Evolutionary conservation across 2,888 invertebrate species (phyloP), one percentile per base, ranked within the genome.

Genomic region (Tenthredo distinguenda): DNA sequence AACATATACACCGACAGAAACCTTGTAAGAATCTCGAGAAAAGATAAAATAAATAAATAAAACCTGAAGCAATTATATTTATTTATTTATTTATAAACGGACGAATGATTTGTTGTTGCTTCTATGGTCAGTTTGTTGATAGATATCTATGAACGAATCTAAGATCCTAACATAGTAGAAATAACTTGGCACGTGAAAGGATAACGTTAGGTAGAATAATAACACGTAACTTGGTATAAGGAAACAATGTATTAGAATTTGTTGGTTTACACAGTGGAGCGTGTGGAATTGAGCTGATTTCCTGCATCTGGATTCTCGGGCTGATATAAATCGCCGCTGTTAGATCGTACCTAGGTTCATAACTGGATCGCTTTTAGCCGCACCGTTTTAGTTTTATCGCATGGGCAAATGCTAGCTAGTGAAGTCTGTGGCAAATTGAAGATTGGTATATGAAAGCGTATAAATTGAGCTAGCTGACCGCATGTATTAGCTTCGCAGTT

Each of bases 261-360:
- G 34, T 68, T 68, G 31, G 68, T 68, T 68, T 26, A 68, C 34
- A 47, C 47, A 47, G 12, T 18, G 15, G 1, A 34, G 18, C 26
- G 68, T 34, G 68, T 7, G 68, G 34, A 68, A 68, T 68, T 26
- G 68, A 68, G 34, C 31, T 68, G 68, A 68, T 31, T 68, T 68
- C 18, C 34, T 68, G 34, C 68, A 68, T 34, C 68, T 68, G 68
- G 62, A 21, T 62, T 62, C 26, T 12, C 26, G 26, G 21, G 9
- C 62, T 21, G 21, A 7, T n/a, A 26, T 26, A 62, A 62, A 62
- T 62, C 7, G 26, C 62, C 26, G 3, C 47, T 21, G 62, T 21
- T 26, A 62, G 12, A 62, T 62, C 21, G 21, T 21, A 21, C 5
- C 21, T 55, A 7, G 62, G 10, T 26, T 62, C 62, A 62, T 26